phyloP scores from a whole-genome alignment of 2,888 invertebrate genomes.

The Tetragonisca angustula region DNA sequence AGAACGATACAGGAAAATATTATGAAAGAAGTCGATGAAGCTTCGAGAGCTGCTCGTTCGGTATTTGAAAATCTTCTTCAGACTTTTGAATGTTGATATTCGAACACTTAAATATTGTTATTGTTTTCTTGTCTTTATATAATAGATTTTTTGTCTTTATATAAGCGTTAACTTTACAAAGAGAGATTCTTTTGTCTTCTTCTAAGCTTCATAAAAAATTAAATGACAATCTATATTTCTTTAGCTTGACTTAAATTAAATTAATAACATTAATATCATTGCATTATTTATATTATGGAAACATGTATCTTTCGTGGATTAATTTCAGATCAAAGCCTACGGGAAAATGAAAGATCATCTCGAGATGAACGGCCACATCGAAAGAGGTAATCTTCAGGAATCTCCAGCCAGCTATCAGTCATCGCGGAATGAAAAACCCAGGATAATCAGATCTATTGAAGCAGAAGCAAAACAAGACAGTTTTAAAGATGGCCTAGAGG shows the following conservation, averaged over 20 bases:
- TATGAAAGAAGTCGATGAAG: not conserved
- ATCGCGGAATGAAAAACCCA: not conserved
- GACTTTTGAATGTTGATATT: not conserved
- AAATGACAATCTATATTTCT: not conserved
- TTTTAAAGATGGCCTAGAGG: conserved; percentile 30
- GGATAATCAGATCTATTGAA: conserved; percentile 56
- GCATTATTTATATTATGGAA: not conserved
- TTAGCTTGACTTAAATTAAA: not conserved
- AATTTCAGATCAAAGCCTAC: conserved; percentile 68
- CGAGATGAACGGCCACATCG: conserved; percentile 62
- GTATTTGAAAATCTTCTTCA: conserved; percentile 30
- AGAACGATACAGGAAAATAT: conserved; percentile 17
- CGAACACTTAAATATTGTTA: not conserved
- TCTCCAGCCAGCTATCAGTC: not conserved
- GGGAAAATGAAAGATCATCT: conserved; percentile 68
- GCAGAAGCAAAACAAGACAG: conserved; percentile 19
- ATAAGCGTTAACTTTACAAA: not conserved
- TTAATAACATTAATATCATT: not conserved
- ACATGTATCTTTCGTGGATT: not conserved
- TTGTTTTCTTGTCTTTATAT: not conserved
- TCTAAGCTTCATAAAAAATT: not conserved
- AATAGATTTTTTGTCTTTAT: not conserved
- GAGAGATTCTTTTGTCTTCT: not conserved
- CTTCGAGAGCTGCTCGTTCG: conserved; percentile 40
- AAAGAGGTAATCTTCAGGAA: conserved; percentile 21